Base-by-base conservation (phyloP, 1,140 invertebrate species). In the Drosophila ogumai region DNA sequence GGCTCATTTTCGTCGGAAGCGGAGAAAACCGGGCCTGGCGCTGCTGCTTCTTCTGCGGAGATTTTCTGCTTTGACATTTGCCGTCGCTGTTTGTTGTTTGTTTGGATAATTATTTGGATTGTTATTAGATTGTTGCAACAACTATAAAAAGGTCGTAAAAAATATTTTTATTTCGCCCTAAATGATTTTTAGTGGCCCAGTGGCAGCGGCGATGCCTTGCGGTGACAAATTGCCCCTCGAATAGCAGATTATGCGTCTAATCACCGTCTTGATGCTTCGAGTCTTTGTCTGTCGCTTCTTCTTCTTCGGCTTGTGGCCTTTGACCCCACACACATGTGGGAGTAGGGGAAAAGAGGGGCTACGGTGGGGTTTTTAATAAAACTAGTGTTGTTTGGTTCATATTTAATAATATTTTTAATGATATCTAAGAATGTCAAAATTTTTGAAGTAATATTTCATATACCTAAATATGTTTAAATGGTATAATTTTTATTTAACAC, bases 41-140 rank as follows among this genome's bases (percentile, higher is more conserved):
- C 34, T n/a, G 44, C 60, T 67, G 66, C 81, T 72, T 32, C 12
- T 36, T 36, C 32, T 50, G 50, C 63, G 52, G 61, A 59, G 55
- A 54, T 38, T 43, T 68, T 54, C 69, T 65, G 50, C 77, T 75
- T 65, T 74, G 68, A 67, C 79, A 49, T 59, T 75, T 82, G 81
- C 78, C 78, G 81, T 85, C 75, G 87, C 81, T 86, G 52, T 54
- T 88, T 74, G 80, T 90, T 87, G 75, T 84, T 87, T 91, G 79
- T 90, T 91, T 88, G 78, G 77, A 91, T 92, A 91, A 92, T 92
- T 92, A 92, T 91, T 90, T 79, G 64, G 86, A 92, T 92, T 91
- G 82, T 91, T 91, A 92, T 92, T 91, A 92, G 87, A 92, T 91
- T 92, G 91, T 91, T 92, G 87, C 81, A 91, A 80, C 86, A 91